Evolutionary conservation across 1,140 invertebrate species (phyloP).

Genomic region (Drosophila kohkoa): DNA sequence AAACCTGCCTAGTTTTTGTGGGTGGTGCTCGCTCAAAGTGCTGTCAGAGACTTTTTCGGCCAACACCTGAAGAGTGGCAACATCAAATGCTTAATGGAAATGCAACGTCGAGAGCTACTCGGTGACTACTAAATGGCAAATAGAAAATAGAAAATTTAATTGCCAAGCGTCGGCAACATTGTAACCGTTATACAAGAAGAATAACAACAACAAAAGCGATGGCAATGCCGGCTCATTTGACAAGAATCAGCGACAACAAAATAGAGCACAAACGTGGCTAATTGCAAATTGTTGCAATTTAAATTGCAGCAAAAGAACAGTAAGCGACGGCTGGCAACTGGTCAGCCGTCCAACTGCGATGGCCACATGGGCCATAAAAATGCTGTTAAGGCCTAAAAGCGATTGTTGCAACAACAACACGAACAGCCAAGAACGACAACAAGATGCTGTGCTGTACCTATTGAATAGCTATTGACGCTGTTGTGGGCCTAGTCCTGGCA

Average conservation of each 20-base stretch:
- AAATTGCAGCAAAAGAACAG: conserved; percentile 74
- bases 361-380: conserved; percentile 52
- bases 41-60: not conserved
- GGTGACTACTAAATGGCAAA: conserved; percentile 30
- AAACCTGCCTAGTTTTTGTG: not conserved
- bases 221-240: conserved; percentile 60
- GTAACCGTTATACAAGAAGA: conserved; percentile 64
- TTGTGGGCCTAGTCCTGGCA: conserved; percentile 25
- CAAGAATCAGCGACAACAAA: conserved; percentile 73
- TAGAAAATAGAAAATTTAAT: conserved; percentile 72
- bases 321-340: conserved; percentile 41
- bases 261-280: conserved; percentile 82
- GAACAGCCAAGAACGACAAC: conserved; percentile 4
- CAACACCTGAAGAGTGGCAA: conserved; percentile 33
- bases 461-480: conserved; percentile 47
- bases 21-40: not conserved
- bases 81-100: conserved; percentile 1
- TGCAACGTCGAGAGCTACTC: not conserved
- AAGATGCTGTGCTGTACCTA: conserved; percentile 34
- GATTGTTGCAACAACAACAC: conserved; percentile 34
- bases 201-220: conserved; percentile 32
- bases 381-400: conserved; percentile 65
- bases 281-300: conserved; percentile 82
- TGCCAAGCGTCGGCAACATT: conserved; percentile 61
- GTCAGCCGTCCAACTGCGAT: conserved; percentile 25